These are phyloP conservation scores for Bambusicola thoracicus DNA, from an alignment of 2,113 vertebrate species.

Conservation along the genomic window DNA sequence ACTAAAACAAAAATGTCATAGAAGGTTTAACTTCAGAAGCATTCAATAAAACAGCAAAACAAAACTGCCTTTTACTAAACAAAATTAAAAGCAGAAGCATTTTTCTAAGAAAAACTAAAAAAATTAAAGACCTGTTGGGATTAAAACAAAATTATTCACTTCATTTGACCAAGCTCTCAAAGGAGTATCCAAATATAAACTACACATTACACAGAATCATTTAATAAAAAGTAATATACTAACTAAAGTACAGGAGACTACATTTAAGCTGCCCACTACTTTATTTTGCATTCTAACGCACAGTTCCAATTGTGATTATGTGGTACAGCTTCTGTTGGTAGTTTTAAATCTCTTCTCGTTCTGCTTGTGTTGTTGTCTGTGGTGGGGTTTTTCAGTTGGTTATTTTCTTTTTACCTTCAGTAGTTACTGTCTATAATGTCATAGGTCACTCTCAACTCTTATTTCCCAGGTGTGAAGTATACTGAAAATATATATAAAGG, in stretches of 20 bases:
- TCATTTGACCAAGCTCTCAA: neutral
- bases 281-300: neutral
- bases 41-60: neutral
- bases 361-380: no score
- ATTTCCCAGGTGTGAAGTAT: neutral
- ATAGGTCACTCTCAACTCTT: neutral
- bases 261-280: neutral
- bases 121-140: neutral
- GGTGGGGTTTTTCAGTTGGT: neutral
- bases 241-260: neutral
- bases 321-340: neutral
- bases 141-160: neutral
- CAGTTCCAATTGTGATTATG: neutral
- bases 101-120: neutral
- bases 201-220: neutral
- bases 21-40: neutral
- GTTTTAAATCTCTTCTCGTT: neutral
- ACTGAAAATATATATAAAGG: neutral
- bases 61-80: neutral
- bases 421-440: neutral
- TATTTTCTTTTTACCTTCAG: neutral
- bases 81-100: neutral
- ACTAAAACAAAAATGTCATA: neutral
- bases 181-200: neutral
- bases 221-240: neutral